A percentile compares a stretch with the other conserved stretches of the same genome.
phyloP scores from a whole-genome alignment of 2,113 vertebrate genomes.

The Suricata suricatta region DNA sequence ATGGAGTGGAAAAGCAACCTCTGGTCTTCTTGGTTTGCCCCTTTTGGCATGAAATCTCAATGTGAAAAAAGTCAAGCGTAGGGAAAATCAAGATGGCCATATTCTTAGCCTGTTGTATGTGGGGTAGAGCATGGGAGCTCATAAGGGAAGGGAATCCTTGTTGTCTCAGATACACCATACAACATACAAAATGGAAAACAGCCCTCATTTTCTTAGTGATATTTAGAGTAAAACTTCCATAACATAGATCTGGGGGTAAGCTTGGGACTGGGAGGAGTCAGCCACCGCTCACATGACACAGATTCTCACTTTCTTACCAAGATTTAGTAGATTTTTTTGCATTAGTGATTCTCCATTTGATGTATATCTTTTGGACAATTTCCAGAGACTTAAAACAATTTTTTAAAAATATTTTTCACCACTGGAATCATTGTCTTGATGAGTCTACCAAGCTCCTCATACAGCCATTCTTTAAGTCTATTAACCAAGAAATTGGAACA shows the following conservation, averaged over 20 bases:
- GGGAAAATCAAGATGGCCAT: not conserved
- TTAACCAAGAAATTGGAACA: not conserved
- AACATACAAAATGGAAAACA: rapidly evolving
- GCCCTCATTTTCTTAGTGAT: not conserved
- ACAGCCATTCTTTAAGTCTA: not conserved
- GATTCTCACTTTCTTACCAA: not conserved
- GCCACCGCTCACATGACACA: not conserved
- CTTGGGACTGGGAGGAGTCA: rapidly evolving
- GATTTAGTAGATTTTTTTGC: not conserved
- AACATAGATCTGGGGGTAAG: not conserved
- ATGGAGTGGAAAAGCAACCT: not conserved
- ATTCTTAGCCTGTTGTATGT: not conserved
- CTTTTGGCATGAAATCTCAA: not conserved
- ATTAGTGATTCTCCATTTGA: not conserved
- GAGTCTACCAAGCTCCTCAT: not conserved
- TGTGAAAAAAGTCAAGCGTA: not conserved
- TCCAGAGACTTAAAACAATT: not conserved
- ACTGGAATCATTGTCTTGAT: not conserved
- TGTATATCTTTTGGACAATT: not conserved
- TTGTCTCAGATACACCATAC: not conserved
- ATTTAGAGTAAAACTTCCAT: not conserved
- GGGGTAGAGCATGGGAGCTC: not conserved
- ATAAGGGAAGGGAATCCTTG: not conserved
- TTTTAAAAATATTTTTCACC: not conserved
- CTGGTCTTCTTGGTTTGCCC: not conserved